These are phyloP conservation scores for Callaeas wilsoni DNA, from an alignment of 2,113 vertebrate genomes.

Conservation along the genomic window DNA sequence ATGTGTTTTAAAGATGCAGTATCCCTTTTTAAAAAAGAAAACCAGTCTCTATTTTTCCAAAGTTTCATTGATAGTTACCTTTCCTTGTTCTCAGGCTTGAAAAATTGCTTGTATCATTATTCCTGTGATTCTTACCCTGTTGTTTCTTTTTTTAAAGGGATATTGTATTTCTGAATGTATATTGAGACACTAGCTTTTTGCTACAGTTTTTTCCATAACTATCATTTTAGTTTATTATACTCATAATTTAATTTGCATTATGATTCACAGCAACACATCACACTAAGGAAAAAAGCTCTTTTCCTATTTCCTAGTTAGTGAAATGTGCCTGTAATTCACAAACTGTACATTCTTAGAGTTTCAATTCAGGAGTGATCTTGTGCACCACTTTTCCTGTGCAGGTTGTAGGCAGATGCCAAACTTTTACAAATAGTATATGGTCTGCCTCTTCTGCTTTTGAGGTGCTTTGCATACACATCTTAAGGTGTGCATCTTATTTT, in stretches of 20 bases:
- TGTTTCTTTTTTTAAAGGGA: conserved; percentile 75
- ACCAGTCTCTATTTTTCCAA: conserved; percentile 23
- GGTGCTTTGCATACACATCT: not conserved
- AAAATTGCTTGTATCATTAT: not conserved
- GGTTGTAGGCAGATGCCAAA: not conserved
- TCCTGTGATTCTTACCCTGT: not conserved
- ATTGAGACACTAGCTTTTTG: conserved; percentile 60
- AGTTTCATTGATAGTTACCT: not conserved
- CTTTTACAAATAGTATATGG: not conserved
- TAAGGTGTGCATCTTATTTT: not conserved
- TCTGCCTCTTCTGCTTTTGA: not conserved
- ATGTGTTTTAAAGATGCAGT: conserved; percentile 95
- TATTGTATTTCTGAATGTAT: conserved; percentile 74
- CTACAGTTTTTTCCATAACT: conserved; percentile 31
- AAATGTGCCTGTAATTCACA: not conserved
- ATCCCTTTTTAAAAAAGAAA: conserved; percentile 94
- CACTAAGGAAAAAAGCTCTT: not conserved
- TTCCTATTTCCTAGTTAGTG: not conserved
- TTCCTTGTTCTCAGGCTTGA: not conserved
- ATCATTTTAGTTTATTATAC: conserved; percentile 33
- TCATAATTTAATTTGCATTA: conserved; percentile 55
- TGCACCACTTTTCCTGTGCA: not conserved
- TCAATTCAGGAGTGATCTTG: not conserved
- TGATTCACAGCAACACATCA: conserved; percentile 7
- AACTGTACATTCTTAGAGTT: not conserved